These are phyloP conservation scores for Bombus ignitus DNA, from an alignment of 1,140 invertebrate genomes.

Conservation along the genomic window DNA sequence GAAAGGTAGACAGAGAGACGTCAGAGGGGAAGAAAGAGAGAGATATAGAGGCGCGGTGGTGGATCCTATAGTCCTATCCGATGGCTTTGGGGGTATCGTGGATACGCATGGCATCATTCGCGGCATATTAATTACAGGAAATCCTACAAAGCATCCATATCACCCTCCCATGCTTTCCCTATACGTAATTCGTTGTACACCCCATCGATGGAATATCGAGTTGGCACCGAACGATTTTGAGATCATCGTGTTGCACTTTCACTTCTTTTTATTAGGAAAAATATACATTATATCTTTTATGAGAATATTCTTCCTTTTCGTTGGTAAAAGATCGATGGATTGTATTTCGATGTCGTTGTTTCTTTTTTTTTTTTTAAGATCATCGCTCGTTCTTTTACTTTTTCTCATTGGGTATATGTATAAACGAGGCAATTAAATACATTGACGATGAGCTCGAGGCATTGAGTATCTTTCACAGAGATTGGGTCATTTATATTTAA, in stretches of 20 bases:
- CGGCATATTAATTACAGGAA: constrained; percentile 81
- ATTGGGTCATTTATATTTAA: not conserved
- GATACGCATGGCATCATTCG: constrained; percentile 62
- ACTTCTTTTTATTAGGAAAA: not conserved
- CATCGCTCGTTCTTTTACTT: no score
- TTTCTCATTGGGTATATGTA: no score
- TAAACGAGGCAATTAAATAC: no score
- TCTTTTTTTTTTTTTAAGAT: no score
- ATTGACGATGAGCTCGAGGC: no score
- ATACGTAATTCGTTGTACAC: constrained; percentile 13
- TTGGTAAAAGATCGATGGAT: not conserved
- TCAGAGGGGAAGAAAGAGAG: not conserved
- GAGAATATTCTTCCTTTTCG: not conserved
- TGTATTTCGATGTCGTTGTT: no score
- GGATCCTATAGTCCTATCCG: constrained; percentile 52
- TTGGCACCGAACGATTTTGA: no score
- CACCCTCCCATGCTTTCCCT: constrained; percentile 30
- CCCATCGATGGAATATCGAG: constrained; percentile 22
- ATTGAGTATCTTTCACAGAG: not conserved
- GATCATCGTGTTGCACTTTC: not conserved
- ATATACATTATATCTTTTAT: not conserved
- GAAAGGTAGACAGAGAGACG: not conserved
- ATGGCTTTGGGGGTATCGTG: constrained; percentile 57
- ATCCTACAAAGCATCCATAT: constrained; percentile 73
- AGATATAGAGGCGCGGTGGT: constrained; percentile 2